Percentiles rank a stretch among this genome's conserved stretches.
Evolutionary conservation across 2,888 invertebrate genomes (phyloP).

Genomic region (Acholoe squamosa): DNA sequence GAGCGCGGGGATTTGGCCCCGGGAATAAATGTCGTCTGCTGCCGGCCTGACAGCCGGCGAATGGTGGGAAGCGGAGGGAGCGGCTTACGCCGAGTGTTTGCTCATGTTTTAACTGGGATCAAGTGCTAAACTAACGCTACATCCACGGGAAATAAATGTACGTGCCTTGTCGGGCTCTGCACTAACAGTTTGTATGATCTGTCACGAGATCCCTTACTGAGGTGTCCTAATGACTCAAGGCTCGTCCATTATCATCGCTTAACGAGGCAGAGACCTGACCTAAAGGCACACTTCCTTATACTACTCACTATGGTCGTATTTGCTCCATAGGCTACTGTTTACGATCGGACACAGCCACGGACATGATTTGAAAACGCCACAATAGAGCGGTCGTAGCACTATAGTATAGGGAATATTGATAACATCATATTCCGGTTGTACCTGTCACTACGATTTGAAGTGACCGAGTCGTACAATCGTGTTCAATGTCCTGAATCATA

Average conservation of each 20-base stretch:
- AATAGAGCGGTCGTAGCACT: too few relatives aligned
- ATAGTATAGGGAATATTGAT: too few relatives aligned
- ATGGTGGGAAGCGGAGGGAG: neutral
- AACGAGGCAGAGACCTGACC: neutral
- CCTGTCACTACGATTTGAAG: too few relatives aligned
- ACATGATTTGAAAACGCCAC: too few relatives aligned
- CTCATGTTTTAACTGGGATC: slow-evolving; percentile 50
- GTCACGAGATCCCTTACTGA: slow-evolving; percentile 6
- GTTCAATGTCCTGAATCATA: too few relatives aligned
- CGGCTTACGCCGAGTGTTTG: slow-evolving; percentile 52
- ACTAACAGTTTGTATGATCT: slow-evolving; percentile 45
- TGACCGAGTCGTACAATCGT: too few relatives aligned
- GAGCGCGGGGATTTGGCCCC: slow-evolving; percentile 54
- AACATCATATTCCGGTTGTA: too few relatives aligned
- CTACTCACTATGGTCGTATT: too few relatives aligned
- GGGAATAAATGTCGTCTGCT: slow-evolving; percentile 52
- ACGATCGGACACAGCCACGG: too few relatives aligned
- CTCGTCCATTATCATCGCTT: slow-evolving; percentile 14
- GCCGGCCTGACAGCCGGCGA: neutral
- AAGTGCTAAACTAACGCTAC: slow-evolving; percentile 43
- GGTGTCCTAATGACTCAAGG: slow-evolving; percentile 11
- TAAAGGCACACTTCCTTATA: too few relatives aligned
- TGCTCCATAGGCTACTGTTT: too few relatives aligned
- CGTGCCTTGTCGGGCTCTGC: slow-evolving; percentile 36
- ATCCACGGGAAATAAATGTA: slow-evolving; percentile 38